These are phyloP conservation scores for Volucella bombylans DNA, from an alignment of 2,888 invertebrate genomes.

Conservation along the genomic window DNA sequence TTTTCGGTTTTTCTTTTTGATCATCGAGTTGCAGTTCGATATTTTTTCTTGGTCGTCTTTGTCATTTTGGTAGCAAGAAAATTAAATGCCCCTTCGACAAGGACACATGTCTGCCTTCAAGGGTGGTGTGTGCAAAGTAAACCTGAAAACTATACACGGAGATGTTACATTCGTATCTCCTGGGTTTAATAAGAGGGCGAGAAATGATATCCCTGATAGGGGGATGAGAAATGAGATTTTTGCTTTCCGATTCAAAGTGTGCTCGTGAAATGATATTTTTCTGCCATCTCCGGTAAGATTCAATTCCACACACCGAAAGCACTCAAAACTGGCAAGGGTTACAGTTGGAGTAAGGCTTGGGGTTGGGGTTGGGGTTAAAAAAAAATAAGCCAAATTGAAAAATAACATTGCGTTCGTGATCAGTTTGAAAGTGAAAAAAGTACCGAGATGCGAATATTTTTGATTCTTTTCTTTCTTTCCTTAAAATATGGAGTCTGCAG, in stretches of 20 bases:
- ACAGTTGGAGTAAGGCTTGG: not conserved
- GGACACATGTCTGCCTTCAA: not conserved
- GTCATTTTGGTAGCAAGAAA: constrained; percentile 28
- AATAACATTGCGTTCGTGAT: constrained; percentile 53
- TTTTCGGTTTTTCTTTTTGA: not conserved
- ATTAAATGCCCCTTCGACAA: constrained; percentile 45
- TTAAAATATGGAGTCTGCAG: no score
- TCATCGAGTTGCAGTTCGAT: not conserved
- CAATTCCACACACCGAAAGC: constrained; percentile 1
- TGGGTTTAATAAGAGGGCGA: constrained; percentile 25
- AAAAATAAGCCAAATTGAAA: constrained; percentile 73
- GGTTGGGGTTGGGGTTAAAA: constrained; percentile 1
- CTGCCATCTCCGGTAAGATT: constrained; percentile 25
- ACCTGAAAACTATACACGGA: constrained; percentile 5
- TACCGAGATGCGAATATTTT: no score
- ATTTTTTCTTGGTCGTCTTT: not conserved
- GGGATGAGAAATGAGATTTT: constrained; percentile 18
- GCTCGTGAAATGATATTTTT: constrained; percentile 29
- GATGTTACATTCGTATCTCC: not conserved
- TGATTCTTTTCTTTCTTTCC: no score
- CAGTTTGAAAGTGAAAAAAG: no score
- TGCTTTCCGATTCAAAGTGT: constrained; percentile 11
- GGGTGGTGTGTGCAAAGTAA: constrained; percentile 42
- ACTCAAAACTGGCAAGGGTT: not conserved
- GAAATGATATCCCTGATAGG: constrained; percentile 9